Base-by-base conservation (phyloP, 2,113 vertebrate species). In the Cygnus atratus region DNA sequence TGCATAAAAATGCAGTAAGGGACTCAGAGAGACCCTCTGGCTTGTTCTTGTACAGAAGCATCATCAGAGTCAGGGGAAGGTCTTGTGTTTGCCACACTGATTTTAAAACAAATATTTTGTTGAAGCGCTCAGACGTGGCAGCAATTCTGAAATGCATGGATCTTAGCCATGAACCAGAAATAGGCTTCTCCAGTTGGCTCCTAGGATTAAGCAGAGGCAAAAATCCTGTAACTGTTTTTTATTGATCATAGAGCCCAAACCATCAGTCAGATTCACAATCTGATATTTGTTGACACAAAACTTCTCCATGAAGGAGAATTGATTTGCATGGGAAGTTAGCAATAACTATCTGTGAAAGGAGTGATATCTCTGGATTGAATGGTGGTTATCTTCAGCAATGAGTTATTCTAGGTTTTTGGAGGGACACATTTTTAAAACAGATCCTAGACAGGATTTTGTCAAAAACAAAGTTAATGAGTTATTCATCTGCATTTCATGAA, bases 301-400 rank as follows among this genome's bases (percentile, higher is more conserved):
- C 24, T 48, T 88, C 13, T 28, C 12, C 24, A 18, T 52, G 31
- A 55, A 72, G 28, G 9, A 50, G 48, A 74, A 21, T 2, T 13
- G 29, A 4, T 39, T 41, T 63, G 3, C 0, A 0, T 66, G 25
- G 29, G 31, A 63, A 50, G 4, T 4, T 63, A 55, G 5, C 19
- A 50, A 8, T 46, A 6, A 4, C 59, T 82, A 15, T 16, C 44
- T 2, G 3, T 50, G 41, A 58, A 78, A 44, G 12, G 70, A 67
- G 25, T 37, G 6, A 26, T 50, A 3, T 55, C 24, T 13, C 7
- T 37, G 3, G 62, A 15, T 41, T 74, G 37, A 54, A 59, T 31
- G 9, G 13, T 52, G 2, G 1, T 0, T 59, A 11, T 33, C 21
- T 71, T 73, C 73, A 57, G 41, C 3, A 5, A 68, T 74, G 31